A percentile compares a stretch with the other conserved stretches of the same genome.
These are phyloP conservation scores for Scolopax mira DNA, from an alignment of 2,113 vertebrate genomes.

Conservation along the genomic window DNA sequence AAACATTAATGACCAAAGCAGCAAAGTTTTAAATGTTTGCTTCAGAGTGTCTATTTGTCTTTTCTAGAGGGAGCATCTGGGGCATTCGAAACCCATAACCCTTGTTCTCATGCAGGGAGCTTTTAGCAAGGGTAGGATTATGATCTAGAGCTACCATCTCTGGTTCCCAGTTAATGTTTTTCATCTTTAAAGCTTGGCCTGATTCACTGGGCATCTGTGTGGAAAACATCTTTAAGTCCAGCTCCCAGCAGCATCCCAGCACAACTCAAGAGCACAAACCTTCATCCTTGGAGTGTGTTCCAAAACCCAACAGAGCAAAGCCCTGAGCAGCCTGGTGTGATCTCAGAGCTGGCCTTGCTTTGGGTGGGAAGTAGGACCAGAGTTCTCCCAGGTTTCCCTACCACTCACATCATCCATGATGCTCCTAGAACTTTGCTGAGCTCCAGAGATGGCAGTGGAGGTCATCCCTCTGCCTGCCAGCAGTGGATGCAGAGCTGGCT, in stretches of 20 bases:
- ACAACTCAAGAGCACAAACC: background rate
- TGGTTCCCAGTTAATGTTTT: background rate
- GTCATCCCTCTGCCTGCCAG: background rate
- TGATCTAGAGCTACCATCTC: background rate
- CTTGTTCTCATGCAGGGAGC: background rate
- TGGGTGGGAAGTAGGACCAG: background rate
- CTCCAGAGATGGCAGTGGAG: background rate
- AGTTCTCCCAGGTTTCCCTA: background rate
- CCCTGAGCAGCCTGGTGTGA: background rate
- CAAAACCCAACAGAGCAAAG: background rate
- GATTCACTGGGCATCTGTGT: background rate
- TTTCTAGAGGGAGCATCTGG: background rate
- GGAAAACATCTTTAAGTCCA: background rate
- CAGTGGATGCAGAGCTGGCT: background rate
- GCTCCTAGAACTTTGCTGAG: background rate
- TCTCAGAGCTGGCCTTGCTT: background rate
- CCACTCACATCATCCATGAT: background rate
- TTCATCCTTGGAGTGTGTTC: background rate
- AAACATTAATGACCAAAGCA: background rate
- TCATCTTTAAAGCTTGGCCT: background rate
- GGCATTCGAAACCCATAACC: background rate
- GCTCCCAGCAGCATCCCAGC: background rate
- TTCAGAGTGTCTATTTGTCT: background rate
- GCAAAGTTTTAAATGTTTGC: background rate
- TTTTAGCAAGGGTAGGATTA: background rate